Evolutionary conservation across 2,797 vertebrate genomes (phyloP).

Genomic region (Iguana delicatissima): DNA sequence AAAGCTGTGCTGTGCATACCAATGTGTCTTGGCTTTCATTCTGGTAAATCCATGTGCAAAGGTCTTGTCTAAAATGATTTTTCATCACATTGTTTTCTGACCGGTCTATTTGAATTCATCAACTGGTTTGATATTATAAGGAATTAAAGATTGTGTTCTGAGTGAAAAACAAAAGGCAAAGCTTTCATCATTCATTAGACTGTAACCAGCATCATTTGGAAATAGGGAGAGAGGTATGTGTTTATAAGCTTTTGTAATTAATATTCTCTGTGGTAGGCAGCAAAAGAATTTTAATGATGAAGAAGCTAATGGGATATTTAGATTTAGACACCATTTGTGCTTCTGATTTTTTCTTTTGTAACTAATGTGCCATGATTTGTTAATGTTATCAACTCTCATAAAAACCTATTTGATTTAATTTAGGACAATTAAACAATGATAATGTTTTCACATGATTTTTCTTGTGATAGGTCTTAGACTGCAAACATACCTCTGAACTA

Average conservation of each 20-base stretch:
- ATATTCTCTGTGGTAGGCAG: constrained; percentile 27
- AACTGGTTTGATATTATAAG: neutral
- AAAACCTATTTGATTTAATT: constrained; percentile 41
- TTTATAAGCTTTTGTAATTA: constrained; percentile 57
- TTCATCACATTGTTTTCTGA: neutral
- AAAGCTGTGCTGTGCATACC: neutral
- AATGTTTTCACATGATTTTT: neutral
- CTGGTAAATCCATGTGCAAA: neutral
- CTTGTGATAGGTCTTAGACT: neutral
- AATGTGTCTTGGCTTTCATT: neutral
- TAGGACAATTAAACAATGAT: constrained; percentile 61
- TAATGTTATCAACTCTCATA: constrained; percentile 52
- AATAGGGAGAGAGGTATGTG: constrained; percentile 23
- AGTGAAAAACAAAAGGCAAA: neutral
- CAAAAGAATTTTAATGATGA: constrained; percentile 50
- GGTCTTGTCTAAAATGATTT: constrained; percentile 16
- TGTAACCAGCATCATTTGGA: neutral
- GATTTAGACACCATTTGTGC: constrained; percentile 59
- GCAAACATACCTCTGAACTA: neutral
- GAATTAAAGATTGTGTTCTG: neutral
- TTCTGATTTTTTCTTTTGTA: constrained; percentile 58
- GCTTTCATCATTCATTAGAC: neutral
- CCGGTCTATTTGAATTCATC: neutral
- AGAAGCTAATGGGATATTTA: constrained; percentile 48
- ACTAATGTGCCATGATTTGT: constrained; percentile 51